Conservation (phyloP, 2,888 invertebrate genomes). For the Hyppa rectilinea region DNA sequence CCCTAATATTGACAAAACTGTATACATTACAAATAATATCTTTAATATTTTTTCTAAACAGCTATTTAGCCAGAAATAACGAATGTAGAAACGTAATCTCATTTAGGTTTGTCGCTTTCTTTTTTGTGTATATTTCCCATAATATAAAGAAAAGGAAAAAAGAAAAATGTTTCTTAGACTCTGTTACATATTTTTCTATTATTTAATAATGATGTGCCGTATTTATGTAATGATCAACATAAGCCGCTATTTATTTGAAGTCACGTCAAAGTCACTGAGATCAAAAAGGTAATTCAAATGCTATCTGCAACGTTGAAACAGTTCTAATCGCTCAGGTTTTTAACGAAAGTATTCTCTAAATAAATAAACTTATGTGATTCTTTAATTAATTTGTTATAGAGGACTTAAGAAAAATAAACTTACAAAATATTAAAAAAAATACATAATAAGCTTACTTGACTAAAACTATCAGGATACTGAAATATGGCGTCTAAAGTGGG, state of each 20-base stretch:
- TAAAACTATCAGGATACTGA: no score
- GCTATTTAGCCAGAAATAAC: constrained; percentile 42
- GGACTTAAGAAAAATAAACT: no score
- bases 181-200: constrained; percentile 41
- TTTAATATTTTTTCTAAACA: constrained; percentile 25
- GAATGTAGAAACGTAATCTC: constrained; percentile 39
- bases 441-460: no score
- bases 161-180: constrained; percentile 36
- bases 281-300: constrained; percentile 45
- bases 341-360: no score
- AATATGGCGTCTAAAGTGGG: no score
- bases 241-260: constrained; percentile 46
- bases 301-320: constrained; percentile 31
- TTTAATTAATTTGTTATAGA: no score
- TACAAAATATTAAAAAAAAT: no score
- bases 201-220: constrained; percentile 47
- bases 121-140: constrained; percentile 18
- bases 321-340: constrained; percentile 26
- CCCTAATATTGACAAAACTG: constrained; percentile 23
- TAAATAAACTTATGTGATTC: no score
- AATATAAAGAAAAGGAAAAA: constrained; percentile 34
- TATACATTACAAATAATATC: constrained; percentile 29
- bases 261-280: constrained; percentile 38
- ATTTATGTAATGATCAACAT: constrained; percentile 55
- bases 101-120: constrained; percentile 44